Base-by-base conservation (phyloP, 2,797 vertebrate genomes). In the Falco novaeseelandiae region DNA sequence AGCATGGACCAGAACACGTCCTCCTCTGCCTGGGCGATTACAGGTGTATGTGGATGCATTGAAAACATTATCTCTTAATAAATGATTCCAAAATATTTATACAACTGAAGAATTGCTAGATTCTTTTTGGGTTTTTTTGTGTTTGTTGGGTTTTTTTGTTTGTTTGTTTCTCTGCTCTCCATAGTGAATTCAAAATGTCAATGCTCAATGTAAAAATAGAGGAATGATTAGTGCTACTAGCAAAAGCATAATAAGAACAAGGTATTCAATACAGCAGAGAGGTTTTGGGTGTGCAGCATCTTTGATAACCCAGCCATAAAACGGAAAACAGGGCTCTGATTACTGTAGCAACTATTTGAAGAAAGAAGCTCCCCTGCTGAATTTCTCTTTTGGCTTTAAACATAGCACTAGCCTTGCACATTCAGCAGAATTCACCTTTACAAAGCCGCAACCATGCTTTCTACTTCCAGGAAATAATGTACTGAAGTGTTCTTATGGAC, bases 341-440 rank as follows among this genome's bases (percentile, higher is more conserved):
- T 89, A 87, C 44, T 34, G 27, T 59, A 74, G 55, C 32, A 85
- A 48, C n/a, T 93, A 67, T 89, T 85, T 94, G 67, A 89, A 92
- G 69, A 77, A 71, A 73, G 34, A 80, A 29, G 14, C 92, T 90
- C 32, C 25, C 58, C 25, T 36, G 59, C 74, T 83, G 81, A 89
- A 94, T 89, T 95, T 87, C 14, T 83, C 48, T 73, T 88, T 90
- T 80, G 42, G n/a, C 48, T 92, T 96, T 80, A 86, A 94, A 72
- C 11, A 36, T 51, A 88, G 67, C 1, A 6, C 30, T 90, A 84
- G 71, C 77, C 55, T 90, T 74, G 38, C 63, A 67, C n/a, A 65
- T 83, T 80, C 83, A 93, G 90, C 78, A 93, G 52, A 90, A 93
- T 93, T 90, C 9, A 0, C n/a, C 40, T 94, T 94, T 11, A 88